Base-by-base conservation (phyloP, 2,113 vertebrate species). In the Setophaga coronata region DNA sequence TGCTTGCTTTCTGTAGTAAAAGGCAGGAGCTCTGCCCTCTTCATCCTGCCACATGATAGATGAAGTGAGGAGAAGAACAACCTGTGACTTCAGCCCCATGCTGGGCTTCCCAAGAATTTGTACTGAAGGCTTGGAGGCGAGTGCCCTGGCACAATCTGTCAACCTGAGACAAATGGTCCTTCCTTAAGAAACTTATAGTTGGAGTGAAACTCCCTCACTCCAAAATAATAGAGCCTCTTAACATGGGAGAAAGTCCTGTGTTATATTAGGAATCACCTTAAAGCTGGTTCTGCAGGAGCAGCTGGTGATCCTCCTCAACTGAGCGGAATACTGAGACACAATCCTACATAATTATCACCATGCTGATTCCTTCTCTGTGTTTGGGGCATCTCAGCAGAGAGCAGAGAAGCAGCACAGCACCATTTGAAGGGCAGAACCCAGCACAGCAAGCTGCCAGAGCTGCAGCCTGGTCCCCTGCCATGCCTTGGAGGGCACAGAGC, bases 341-440 rank as follows among this genome's bases (percentile, higher is more conserved):
- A 90, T 19, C 65, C 51, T 6, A 36, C 1, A 2, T 17, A 53
- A 79, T n/a, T 25, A 76, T 2, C 51, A 24, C 13, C 0, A 0
- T 2, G 23, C 6, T 31, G 29, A 66, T 78, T 42, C 54, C 64
- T 81, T 40, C 64, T 2, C 16, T 21, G 45, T 6, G 28, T 14
- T 43, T 17, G 2, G 1, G 66, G 65, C 50, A 40, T 7, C 69
- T 66, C 78, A 45, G 72, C 20, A 77, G 65, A 40, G 65, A 28
- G 69, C 42, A 45, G 45, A 42, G 85, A 23, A 89, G 60, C 2
- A 2, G 65, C 62, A 56, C 20, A 72, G 40, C 79, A 31, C 5
- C 1, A 0, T 20, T 8, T 11, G 66, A 48, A 90, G 40, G 54
- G 43, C 66, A 90, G 56, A 78, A 12, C 5, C 10, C 74, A 45